phyloP scores from a whole-genome alignment of 2,113 vertebrate genomes.

The Tauraco erythrolophus region DNA sequence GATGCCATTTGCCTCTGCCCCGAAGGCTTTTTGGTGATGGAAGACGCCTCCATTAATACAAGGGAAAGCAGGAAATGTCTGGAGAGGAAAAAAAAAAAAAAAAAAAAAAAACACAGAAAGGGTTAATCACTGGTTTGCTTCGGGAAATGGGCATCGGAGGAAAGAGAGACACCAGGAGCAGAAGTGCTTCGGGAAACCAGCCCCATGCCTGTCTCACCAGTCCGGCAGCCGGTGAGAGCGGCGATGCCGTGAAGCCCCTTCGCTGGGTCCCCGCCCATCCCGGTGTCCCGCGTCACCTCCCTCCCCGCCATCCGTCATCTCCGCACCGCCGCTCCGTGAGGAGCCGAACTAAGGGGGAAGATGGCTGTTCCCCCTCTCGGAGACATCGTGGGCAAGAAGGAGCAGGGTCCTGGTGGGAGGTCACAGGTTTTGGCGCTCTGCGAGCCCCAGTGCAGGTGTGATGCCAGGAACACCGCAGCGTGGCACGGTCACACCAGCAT shows the following conservation, averaged over 20 bases:
- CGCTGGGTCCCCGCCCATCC: fast-evolving
- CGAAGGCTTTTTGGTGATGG: neutral
- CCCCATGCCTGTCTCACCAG: no score
- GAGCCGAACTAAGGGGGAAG: neutral
- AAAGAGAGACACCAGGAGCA: fast-evolving
- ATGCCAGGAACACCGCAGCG: neutral
- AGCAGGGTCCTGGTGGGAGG: neutral
- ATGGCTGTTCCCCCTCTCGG: neutral
- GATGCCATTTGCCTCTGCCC: neutral
- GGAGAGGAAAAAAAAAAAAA: neutral
- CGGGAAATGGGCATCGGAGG: neutral
- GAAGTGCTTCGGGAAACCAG: neutral
- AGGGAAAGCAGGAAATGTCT: neutral
- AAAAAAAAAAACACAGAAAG: neutral
- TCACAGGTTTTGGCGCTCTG: fast-evolving
- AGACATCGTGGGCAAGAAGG: fast-evolving
- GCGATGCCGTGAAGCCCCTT: fast-evolving
- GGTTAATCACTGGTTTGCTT: neutral
- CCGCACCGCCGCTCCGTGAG: fast-evolving
- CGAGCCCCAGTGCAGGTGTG: fast-evolving
- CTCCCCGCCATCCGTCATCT: neutral
- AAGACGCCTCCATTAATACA: neutral
- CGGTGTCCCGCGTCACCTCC: fast-evolving
- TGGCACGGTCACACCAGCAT: fast-evolving
- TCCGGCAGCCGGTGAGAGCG: fast-evolving